phyloP scores from a whole-genome alignment of 2,888 invertebrate genomes.

The Lepidochrysops patricia region DNA sequence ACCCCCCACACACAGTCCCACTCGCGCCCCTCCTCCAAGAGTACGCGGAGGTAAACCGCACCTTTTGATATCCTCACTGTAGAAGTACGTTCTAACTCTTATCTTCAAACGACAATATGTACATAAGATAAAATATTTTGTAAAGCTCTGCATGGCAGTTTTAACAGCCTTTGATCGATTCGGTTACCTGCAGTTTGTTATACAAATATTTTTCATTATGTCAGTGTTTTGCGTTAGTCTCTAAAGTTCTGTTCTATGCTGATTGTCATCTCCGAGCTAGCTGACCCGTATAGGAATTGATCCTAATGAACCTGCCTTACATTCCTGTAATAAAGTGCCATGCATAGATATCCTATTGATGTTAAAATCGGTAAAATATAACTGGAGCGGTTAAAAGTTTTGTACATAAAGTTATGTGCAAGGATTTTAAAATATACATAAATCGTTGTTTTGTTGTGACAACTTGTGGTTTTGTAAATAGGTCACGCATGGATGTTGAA shows the following conservation, averaged over 20 bases:
- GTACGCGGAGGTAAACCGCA: constrained; percentile 68
- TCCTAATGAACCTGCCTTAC: constrained; percentile 13
- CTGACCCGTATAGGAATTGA: constrained; percentile 44
- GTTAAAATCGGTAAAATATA: constrained; percentile 45
- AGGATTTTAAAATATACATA: constrained; percentile 57
- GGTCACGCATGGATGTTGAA: constrained; percentile 47
- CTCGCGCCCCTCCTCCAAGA: constrained; percentile 73
- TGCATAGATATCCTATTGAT: constrained; percentile 51
- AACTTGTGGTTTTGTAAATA: constrained; percentile 64
- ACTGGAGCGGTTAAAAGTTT: constrained; percentile 48
- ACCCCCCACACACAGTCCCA: constrained; percentile 70
- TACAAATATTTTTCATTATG: constrained; percentile 15
- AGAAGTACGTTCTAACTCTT: constrained; percentile 61
- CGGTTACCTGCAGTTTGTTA: constrained; percentile 12
- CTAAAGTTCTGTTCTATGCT: not conserved
- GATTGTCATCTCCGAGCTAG: constrained; percentile 7
- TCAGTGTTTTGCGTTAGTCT: not conserved
- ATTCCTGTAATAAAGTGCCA: constrained; percentile 37
- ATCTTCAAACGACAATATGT: constrained; percentile 74
- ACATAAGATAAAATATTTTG: constrained; percentile 72
- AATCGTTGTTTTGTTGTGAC: constrained; percentile 65
- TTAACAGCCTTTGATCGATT: constrained; percentile 29
- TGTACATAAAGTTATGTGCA: constrained; percentile 62
- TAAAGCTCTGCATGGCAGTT: constrained; percentile 54
- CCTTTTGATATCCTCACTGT: constrained; percentile 51